A percentile compares a stretch with the other conserved stretches of the same genome.
phyloP scores from a whole-genome alignment of 2,888 invertebrate genomes.

The Thumatha senex region DNA sequence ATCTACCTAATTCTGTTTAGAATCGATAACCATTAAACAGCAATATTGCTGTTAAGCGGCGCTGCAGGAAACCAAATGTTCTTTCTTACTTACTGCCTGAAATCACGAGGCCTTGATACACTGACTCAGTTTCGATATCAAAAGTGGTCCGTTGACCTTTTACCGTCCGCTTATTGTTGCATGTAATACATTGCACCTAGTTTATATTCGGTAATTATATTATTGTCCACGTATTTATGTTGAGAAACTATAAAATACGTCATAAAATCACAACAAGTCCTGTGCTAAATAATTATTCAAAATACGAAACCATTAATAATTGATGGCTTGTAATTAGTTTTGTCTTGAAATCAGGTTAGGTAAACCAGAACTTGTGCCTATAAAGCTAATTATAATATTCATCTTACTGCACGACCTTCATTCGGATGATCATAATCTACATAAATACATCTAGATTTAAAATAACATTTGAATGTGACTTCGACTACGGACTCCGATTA shows the following conservation, averaged over 20 bases:
- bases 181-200: constrained; percentile 49
- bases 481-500: constrained; percentile 13
- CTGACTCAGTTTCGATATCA: constrained; percentile 80
- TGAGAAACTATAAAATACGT: background rate
- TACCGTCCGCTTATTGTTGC: constrained; percentile 63
- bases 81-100: constrained; percentile 54
- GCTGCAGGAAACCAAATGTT: constrained; percentile 42
- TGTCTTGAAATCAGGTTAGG: constrained; percentile 22
- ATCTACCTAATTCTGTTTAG: constrained; percentile 25
- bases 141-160: constrained; percentile 77
- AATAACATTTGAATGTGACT: constrained; percentile 35
- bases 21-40: constrained; percentile 50
- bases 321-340: constrained; percentile 25
- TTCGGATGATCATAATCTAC: constrained; percentile 5
- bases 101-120: constrained; percentile 75
- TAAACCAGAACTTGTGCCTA: constrained; percentile 24
- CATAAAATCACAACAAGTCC: background rate
- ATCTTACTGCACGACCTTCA: constrained; percentile 20
- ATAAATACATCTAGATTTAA: background rate
- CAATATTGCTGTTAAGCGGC: constrained; percentile 41
- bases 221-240: constrained; percentile 6
- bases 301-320: constrained; percentile 29
- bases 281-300: constrained; percentile 10
- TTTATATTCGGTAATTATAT: constrained; percentile 19
- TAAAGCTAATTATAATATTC: constrained; percentile 3